Evolutionary conservation across 2,113 vertebrate species (phyloP).

Genomic region (Hemiprocne comata): DNA sequence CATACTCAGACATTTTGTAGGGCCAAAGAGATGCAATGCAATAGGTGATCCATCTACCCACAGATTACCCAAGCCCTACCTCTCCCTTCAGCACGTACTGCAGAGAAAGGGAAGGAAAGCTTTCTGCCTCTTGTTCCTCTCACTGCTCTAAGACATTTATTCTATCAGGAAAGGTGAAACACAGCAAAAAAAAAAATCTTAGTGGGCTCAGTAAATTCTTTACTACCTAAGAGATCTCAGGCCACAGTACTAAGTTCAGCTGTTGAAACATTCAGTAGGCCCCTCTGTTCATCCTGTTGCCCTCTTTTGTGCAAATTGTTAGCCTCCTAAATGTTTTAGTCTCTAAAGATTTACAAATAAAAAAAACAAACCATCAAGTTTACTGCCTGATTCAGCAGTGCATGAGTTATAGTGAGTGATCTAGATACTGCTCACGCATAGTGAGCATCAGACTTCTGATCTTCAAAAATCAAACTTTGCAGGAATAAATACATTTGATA

Average conservation of each 20-base stretch:
- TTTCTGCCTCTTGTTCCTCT: not conserved
- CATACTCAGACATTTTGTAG: not conserved
- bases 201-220: not conserved
- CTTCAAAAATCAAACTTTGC: not conserved
- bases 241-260: not conserved
- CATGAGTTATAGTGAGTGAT: accelerated
- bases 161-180: not conserved
- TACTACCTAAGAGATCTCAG: not conserved
- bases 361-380: not conserved
- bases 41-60: not conserved
- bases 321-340: not conserved
- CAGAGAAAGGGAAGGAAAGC: not conserved
- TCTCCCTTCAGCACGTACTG: not conserved
- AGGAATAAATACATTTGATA: not conserved
- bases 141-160: not conserved
- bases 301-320: not conserved
- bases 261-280: not conserved
- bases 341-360: not conserved
- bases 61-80: not conserved
- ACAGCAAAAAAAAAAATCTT: not conserved
- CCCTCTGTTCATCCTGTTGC: not conserved
- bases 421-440: not conserved
- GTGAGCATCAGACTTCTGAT: not conserved
- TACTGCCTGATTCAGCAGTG: not conserved
- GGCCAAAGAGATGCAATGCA: not conserved